These are phyloP conservation scores for Hydrolagus colliei DNA, from an alignment of 2,797 vertebrate genomes.

Conservation along the genomic window DNA sequence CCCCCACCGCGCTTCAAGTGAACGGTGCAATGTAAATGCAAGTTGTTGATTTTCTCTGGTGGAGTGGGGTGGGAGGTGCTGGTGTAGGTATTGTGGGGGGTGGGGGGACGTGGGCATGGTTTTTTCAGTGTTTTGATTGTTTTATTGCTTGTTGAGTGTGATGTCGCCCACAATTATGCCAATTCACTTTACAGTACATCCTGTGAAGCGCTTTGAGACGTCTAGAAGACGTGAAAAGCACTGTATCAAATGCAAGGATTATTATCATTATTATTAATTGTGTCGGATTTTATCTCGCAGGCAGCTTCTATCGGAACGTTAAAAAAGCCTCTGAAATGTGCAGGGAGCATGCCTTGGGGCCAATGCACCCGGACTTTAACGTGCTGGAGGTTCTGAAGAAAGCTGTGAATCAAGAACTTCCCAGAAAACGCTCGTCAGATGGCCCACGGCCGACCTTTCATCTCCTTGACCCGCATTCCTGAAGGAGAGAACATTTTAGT, in stretches of 20 bases:
- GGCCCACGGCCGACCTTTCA: constrained; percentile 61
- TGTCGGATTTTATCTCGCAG: constrained; percentile 46
- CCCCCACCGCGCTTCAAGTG: too few relatives aligned
- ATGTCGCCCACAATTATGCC: too few relatives aligned
- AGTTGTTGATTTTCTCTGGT: neutral
- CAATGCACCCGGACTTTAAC: constrained; percentile 79
- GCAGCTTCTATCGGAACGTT: constrained; percentile 66
- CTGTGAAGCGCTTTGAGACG: too few relatives aligned
- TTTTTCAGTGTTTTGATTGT: constrained; percentile 30
- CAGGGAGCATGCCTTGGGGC: constrained; percentile 69
- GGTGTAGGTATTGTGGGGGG: constrained; percentile 36
- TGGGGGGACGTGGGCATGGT: constrained; percentile 7
- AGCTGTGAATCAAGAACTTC: constrained; percentile 55
- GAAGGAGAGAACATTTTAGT: constrained; percentile 79
- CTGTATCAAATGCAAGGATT: too few relatives aligned
- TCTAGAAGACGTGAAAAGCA: too few relatives aligned
- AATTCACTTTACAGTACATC: too few relatives aligned
- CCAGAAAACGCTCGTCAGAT: constrained; percentile 63
- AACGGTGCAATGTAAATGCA: too few relatives aligned
- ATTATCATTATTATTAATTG: neutral
- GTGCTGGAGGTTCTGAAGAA: constrained; percentile 61
- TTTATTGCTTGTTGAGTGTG: neutral
- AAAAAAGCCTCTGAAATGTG: constrained; percentile 60
- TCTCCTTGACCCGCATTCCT: constrained; percentile 83
- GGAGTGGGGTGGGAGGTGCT: constrained; percentile 10